Evolutionary conservation across 2,888 invertebrate species (phyloP).

Genomic region (Agrotis segetum): DNA sequence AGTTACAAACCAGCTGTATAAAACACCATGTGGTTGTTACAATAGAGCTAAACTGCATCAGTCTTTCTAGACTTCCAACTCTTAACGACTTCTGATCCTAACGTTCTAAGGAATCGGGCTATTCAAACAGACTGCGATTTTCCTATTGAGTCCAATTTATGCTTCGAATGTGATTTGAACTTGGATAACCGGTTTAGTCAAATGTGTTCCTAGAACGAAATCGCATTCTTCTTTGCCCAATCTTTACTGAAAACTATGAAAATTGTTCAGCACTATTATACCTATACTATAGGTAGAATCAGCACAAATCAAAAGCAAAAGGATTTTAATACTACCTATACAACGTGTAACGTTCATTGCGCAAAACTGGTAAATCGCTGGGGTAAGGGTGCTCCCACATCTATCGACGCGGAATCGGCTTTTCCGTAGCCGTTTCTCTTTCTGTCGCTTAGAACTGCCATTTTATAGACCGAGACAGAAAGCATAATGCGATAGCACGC

Average conservation of each 20-base stretch:
- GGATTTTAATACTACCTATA: no score
- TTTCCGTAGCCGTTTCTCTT: no score
- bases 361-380: no score
- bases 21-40: not conserved
- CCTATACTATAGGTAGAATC: not conserved
- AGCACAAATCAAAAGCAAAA: not conserved
- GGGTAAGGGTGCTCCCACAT: no score
- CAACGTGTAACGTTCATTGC: no score
- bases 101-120: conserved; percentile 4
- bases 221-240: not conserved
- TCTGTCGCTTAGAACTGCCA: no score
- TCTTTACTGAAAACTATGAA: not conserved
- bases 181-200: conserved; percentile 16
- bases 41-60: not conserved
- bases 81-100: conserved; percentile 14
- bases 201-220: conserved; percentile 5
- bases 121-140: conserved; percentile 26
- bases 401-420: no score
- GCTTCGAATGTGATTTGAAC: conserved; percentile 33
- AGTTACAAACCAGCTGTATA: no score
- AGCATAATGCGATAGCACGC: no score
- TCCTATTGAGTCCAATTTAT: conserved; percentile 29
- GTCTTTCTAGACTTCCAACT: not conserved
- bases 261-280: not conserved
- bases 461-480: no score